A percentile compares a stretch with the other conserved stretches of the same genome.
Evolutionary conservation across 2,888 invertebrate genomes (phyloP).

Genomic region (Steinernema hermaphroditum): DNA sequence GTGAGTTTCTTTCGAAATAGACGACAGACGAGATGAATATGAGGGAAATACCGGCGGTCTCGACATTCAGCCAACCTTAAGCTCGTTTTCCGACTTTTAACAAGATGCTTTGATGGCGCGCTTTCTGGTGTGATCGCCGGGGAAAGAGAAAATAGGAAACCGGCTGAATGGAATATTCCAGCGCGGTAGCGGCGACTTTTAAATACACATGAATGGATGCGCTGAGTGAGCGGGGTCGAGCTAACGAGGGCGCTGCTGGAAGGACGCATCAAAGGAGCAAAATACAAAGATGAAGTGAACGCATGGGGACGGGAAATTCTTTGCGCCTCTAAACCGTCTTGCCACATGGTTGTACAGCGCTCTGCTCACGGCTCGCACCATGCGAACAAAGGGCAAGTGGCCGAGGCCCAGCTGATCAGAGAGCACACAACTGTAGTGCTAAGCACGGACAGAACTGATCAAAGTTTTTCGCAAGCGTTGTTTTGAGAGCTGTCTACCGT

Average conservation of each 20-base stretch:
- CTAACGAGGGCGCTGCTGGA: not conserved
- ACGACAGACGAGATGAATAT: not conserved
- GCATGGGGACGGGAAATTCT: not conserved
- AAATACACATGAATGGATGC: not conserved
- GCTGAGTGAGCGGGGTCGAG: not conserved
- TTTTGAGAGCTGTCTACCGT: not conserved
- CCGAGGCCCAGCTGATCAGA: too few species aligned
- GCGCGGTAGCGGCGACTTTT: not conserved
- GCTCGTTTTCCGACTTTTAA: not conserved
- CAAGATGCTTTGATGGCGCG: too few species aligned
- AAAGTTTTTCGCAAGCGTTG: not conserved
- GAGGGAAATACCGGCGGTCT: not conserved
- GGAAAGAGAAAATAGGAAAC: not conserved
- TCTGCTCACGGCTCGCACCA: too few species aligned
- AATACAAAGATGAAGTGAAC: constrained; percentile 12
- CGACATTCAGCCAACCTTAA: not conserved
- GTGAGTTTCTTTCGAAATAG: not conserved
- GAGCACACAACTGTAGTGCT: too few species aligned
- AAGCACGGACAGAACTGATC: too few species aligned
- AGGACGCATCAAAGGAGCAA: constrained; percentile 7
- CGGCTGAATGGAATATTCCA: constrained; percentile 12
- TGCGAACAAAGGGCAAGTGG: too few species aligned
- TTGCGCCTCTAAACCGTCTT: too few species aligned
- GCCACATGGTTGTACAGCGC: too few species aligned
- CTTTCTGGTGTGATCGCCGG: not conserved